Conservation (phyloP, 2,797 vertebrate genomes). For the Girardinus metallicus region DNA sequence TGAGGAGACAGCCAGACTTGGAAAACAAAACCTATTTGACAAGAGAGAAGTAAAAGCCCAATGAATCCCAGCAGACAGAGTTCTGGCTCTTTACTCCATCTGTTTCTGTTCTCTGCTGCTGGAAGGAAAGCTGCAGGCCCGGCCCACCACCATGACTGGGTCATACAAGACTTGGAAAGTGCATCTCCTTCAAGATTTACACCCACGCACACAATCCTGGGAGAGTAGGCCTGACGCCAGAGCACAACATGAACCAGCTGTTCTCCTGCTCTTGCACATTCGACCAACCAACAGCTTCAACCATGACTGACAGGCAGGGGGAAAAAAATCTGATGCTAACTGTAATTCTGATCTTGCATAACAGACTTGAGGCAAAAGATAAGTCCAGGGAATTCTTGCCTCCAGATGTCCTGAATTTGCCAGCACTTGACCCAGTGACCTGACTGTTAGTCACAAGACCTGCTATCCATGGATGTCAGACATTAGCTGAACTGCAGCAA, state of each 20-base stretch:
- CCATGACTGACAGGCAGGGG: constrained; percentile 9
- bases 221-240: constrained; percentile 58
- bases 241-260: constrained; percentile 69
- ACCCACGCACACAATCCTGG: constrained; percentile 58
- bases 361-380: constrained; percentile 24
- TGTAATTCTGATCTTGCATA: constrained; percentile 39
- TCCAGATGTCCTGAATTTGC: constrained; percentile 33
- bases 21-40: constrained; percentile 30
- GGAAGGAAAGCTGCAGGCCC: constrained; percentile 32
- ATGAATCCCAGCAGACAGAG: constrained; percentile 40
- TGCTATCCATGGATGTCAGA: constrained; percentile 20
- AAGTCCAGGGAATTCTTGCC: not conserved
- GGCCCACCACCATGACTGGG: constrained; percentile 44
- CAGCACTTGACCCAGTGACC: constrained; percentile 33
- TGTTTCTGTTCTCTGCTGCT: constrained; percentile 59
- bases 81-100: constrained; percentile 42
- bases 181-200: constrained; percentile 49
- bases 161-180: constrained; percentile 47
- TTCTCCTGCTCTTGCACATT: constrained; percentile 42
- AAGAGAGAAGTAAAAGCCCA: constrained; percentile 34
- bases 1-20: constrained; percentile 39
- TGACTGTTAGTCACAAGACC: constrained; percentile 27
- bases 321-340: not conserved
- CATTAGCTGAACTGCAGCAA: constrained; percentile 5
- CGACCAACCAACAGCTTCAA: constrained; percentile 50